Evolutionary conservation across 2,888 invertebrate species (phyloP), one percentile per base, ranked within the genome.

Genomic region (Anoplius nigerrimus): DNA sequence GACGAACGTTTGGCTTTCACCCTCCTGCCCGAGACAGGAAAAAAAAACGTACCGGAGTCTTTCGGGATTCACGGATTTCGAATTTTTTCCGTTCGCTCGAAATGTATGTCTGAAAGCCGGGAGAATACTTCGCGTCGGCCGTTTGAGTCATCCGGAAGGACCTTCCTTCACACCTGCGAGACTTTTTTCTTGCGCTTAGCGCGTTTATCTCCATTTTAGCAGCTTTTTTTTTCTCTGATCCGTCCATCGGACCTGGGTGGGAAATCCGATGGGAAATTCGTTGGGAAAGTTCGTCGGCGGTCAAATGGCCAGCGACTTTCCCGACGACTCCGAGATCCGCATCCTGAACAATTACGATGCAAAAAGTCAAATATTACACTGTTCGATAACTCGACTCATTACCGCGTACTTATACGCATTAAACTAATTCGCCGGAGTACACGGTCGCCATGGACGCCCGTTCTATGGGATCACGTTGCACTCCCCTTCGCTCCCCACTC

Each of bases 1-100:
- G 21, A 21, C 46, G 62, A 16, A 59, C 21, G 58, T 21, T n/a
- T 20, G 51, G n/a, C 4, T 15, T 53, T 53, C 53, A 22, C 53
- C 22, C 21, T 43, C 59, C 65, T 53, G 55, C 16, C 60, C 56
- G 46, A 59, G 66, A 71, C 6, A 24, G 6, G 6, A 24, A 4
- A 24, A 24, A 24, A 24, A 24, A 24, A 24, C 24, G 24, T 24
- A 6, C 24, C 24, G 24, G 24, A 24, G 24, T 24, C 52, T 60
- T 63, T 62, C 75, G 54, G 78, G 72, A 79, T 79, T 78, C 80
- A 79, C 80, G 68, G 78, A 78, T 74, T 80, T 77, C 62, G 66
- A 63, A 76, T 67, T 84, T 79, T 78, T 66, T 64, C 56, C 56
- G 48, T 21, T 51, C n/a, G 15, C 34, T 34, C 27, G 8, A 42